Evolutionary conservation across 35 echinoderm and acorn worm genomes (phyloP).

Genomic region (Patiria miniata): DNA sequence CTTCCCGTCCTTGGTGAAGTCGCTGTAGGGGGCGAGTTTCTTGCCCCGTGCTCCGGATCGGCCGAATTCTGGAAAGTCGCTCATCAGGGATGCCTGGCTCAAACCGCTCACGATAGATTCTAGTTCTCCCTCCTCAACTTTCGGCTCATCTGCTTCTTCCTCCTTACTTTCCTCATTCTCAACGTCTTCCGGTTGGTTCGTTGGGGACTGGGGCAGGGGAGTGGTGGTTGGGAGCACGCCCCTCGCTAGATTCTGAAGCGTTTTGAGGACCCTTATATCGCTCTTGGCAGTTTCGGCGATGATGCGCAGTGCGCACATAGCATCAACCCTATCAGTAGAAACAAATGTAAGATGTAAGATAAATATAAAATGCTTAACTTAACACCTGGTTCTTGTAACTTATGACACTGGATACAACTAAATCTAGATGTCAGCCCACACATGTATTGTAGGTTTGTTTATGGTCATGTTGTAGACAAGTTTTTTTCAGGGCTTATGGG

Average conservation of each 20-base stretch:
- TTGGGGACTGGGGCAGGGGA: neutral
- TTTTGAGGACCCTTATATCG: conserved; percentile 75
- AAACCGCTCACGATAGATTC: conserved; percentile 38
- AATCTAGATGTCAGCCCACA: no score
- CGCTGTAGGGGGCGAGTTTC: conserved; percentile 23
- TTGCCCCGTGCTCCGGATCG: conserved; percentile 21
- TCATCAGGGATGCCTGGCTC: neutral
- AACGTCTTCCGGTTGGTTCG: neutral
- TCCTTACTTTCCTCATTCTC: neutral
- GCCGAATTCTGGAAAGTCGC: conserved; percentile 58
- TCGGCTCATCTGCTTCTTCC: conserved; percentile 21
- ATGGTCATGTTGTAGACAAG: no score
- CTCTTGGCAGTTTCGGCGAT: conserved; percentile 79
- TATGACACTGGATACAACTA: no score
- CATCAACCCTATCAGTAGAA: conserved; percentile 78
- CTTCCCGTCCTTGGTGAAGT: conserved; percentile 49
- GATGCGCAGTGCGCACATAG: conserved; percentile 74
- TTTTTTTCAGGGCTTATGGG: no score
- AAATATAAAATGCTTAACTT: no score
- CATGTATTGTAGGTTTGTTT: no score
- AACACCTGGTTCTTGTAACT: no score
- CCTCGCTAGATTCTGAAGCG: conserved; percentile 94
- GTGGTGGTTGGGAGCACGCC: conserved; percentile 66
- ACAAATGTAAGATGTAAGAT: no score
- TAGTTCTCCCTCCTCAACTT: conserved; percentile 17